phyloP scores from a whole-genome alignment of 2,113 vertebrate genomes.

The Laticauda colubrina region DNA sequence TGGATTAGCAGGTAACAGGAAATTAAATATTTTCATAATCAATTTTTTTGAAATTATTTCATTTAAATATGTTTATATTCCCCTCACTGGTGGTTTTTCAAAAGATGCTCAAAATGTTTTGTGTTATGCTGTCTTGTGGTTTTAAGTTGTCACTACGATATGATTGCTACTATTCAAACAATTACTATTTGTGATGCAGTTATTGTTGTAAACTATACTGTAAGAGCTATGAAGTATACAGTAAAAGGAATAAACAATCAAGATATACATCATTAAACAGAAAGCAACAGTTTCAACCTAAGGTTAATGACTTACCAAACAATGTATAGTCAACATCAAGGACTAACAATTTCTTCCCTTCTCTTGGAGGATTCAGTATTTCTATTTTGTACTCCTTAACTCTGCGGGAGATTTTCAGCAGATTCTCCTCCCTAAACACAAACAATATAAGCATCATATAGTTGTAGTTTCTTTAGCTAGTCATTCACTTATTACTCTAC shows the following conservation, averaged over 20 bases:
- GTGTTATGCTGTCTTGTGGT: not conserved
- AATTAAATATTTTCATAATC: not conserved
- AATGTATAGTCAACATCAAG: slow-evolving; percentile 97
- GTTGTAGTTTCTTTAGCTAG: not conserved
- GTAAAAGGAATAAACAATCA: not conserved
- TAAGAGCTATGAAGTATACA: not conserved
- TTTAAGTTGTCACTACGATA: not conserved
- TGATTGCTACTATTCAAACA: not conserved
- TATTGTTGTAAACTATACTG: not conserved
- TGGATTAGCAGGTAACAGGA: not conserved
- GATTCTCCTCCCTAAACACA: slow-evolving; percentile 89
- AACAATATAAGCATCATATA: slow-evolving; percentile 45
- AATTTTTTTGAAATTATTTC: not conserved
- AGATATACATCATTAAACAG: slow-evolving; percentile 13
- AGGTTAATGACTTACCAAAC: slow-evolving; percentile 82
- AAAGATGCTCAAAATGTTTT: not conserved
- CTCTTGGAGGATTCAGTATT: slow-evolving; percentile 90
- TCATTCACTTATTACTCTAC: slow-evolving; percentile 7
- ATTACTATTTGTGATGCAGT: not conserved
- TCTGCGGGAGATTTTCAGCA: slow-evolving; percentile 93
- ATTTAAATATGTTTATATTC: not conserved
- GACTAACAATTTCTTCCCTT: slow-evolving; percentile 93
- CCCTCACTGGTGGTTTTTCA: not conserved
- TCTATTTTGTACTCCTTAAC: slow-evolving; percentile 98
- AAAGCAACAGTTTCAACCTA: not conserved